Conservation (phyloP, 1,140 invertebrate genomes). For the Pogonomyrmex barbatus region DNA sequence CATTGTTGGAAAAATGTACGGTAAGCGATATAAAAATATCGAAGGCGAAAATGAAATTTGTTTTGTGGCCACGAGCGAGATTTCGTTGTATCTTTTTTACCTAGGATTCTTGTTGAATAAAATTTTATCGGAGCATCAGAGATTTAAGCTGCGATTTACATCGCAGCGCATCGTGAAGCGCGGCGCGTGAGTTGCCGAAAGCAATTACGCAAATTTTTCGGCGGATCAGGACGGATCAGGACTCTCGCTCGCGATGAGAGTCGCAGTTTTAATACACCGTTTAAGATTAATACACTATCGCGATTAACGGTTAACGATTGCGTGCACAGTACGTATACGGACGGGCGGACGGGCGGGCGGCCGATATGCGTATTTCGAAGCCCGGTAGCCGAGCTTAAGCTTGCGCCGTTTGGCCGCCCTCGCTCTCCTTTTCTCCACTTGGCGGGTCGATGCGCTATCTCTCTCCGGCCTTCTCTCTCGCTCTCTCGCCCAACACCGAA, state of each 20-base stretch:
- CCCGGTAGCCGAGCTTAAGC: slow-evolving; percentile 75
- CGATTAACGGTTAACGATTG: slow-evolving; percentile 53
- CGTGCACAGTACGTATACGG: slow-evolving; percentile 14
- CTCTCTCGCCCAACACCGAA: slow-evolving; percentile 41
- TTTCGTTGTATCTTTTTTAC: not conserved
- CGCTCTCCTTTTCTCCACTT: slow-evolving; percentile 62
- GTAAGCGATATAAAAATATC: not conserved
- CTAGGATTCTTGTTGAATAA: not conserved
- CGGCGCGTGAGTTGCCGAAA: not conserved
- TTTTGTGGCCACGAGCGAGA: not conserved
- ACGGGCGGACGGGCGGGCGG: not conserved
- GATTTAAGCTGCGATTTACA: not conserved
- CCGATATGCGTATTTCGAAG: slow-evolving; percentile 74
- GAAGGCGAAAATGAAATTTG: not conserved
- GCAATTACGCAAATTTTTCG: no score
- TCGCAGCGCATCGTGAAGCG: not conserved
- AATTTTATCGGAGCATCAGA: not conserved
- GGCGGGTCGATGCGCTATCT: slow-evolving; percentile 26
- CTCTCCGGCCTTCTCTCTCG: slow-evolving; percentile 34
- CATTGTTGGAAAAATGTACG: not conserved
- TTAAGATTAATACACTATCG: slow-evolving; percentile 19
- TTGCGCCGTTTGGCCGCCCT: slow-evolving; percentile 76
- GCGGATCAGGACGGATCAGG: no score
- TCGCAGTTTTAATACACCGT: slow-evolving; percentile 24
- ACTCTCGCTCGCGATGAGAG: slow-evolving; percentile 11